A percentile compares a stretch with the other conserved stretches of the same genome.
These are phyloP conservation scores for Drosophila villosipedis DNA, from an alignment of 2,888 invertebrate genomes.

Conservation along the genomic window DNA sequence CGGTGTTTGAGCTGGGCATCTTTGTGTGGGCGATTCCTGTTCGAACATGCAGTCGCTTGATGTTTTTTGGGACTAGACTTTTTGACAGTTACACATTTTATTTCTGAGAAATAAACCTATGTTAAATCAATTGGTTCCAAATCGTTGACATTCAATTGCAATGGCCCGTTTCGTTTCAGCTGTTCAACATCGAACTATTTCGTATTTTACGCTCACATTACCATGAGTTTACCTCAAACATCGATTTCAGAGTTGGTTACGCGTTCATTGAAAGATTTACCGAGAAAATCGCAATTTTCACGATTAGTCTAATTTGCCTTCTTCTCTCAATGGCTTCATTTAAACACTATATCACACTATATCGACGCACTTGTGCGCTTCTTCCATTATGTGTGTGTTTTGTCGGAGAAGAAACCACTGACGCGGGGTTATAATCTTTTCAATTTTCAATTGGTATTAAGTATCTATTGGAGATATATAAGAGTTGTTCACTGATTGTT, in stretches of 20 bases:
- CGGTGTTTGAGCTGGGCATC: constrained; percentile 1
- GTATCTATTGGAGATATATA: not conserved
- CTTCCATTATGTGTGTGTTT: not conserved
- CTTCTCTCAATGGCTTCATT: constrained; percentile 58
- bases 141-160: constrained; percentile 72
- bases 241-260: constrained; percentile 54
- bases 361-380: not conserved
- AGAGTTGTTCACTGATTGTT: not conserved
- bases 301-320: constrained; percentile 62
- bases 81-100: constrained; percentile 67
- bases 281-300: constrained; percentile 75
- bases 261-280: constrained; percentile 44
- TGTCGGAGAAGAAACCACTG: not conserved
- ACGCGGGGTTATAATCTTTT: not conserved
- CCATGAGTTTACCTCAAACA: constrained; percentile 30
- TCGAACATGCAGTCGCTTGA: constrained; percentile 25
- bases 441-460: not conserved
- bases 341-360: constrained; percentile 40
- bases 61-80: constrained; percentile 33
- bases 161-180: constrained; percentile 63
- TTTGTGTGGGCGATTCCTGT: constrained; percentile 40
- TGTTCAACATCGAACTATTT: constrained; percentile 63
- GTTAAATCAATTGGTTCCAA: constrained; percentile 80
- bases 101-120: constrained; percentile 67
- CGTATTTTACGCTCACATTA: constrained; percentile 59